phyloP scores from a whole-genome alignment of 2,113 vertebrate species.

The Muscicapa adusta region DNA sequence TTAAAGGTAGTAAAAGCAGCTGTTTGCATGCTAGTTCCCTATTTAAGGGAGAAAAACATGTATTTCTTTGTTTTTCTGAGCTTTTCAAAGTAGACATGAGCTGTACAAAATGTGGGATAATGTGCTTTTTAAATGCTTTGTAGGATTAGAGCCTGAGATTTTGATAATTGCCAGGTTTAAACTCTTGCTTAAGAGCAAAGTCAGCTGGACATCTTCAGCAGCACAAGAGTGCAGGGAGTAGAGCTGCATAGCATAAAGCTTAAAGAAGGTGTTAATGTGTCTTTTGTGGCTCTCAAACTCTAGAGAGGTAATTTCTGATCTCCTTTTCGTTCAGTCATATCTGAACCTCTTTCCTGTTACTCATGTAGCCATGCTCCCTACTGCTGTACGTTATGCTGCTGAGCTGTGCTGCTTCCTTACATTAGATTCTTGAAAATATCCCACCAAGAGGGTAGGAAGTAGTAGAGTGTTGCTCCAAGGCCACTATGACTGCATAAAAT shows the following conservation, averaged over 20 bases:
- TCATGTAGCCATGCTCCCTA: neutral
- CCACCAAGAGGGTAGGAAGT: neutral
- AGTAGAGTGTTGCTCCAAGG: neutral
- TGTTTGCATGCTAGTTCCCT: neutral
- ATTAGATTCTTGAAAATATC: neutral
- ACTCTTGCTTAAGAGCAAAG: neutral
- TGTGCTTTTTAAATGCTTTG: neutral
- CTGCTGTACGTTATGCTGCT: neutral
- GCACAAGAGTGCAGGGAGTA: neutral
- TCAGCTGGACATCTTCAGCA: neutral
- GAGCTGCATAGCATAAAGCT: neutral
- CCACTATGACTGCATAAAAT: neutral
- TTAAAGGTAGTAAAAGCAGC: conserved; percentile 82
- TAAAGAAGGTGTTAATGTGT: neutral
- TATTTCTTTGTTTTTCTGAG: neutral
- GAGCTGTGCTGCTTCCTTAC: neutral
- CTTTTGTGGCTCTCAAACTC: neutral
- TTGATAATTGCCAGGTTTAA: neutral
- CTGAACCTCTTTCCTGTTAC: neutral
- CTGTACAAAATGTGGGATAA: neutral
- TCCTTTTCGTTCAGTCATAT: neutral
- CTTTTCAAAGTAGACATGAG: neutral
- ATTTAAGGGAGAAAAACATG: neutral
- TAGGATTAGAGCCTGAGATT: neutral
- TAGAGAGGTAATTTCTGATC: neutral